These are phyloP conservation scores for Porites evermanni DNA, from an alignment of 92 coral and sea anemone genomes.

Conservation along the genomic window DNA sequence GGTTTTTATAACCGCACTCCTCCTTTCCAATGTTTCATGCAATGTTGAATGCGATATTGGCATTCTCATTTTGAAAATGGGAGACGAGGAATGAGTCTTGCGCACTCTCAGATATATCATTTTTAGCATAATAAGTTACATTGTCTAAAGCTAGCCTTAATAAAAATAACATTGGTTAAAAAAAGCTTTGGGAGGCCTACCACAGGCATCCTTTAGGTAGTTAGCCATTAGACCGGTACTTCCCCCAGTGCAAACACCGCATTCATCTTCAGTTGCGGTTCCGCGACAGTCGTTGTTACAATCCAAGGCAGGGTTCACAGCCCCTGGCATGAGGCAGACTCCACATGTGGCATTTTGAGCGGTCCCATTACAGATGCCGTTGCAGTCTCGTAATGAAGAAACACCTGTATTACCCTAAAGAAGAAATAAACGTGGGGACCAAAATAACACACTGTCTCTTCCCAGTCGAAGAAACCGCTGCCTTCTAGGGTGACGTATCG, in stretches of 20 bases:
- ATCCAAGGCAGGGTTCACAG: constrained; percentile 31
- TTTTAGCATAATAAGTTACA: not conserved
- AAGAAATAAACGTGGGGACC: not conserved
- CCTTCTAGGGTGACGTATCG: constrained; percentile 7
- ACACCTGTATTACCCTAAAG: constrained; percentile 14
- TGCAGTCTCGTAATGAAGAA: constrained; percentile 26
- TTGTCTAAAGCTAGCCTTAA: not conserved
- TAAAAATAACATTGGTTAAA: not conserved
- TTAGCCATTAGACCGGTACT: constrained; percentile 54
- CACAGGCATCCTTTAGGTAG: constrained; percentile 69
- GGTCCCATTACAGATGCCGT: constrained; percentile 29
- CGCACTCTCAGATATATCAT: no score
- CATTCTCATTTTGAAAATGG: no score
- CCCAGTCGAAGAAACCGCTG: constrained; percentile 42
- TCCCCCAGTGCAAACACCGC: constrained; percentile 74
- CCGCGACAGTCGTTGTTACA: constrained; percentile 69
- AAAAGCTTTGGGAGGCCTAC: constrained; percentile 23
- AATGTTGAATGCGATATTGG: no score
- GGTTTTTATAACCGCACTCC: no score
- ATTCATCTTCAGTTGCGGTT: constrained; percentile 42
- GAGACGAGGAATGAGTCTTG: no score
- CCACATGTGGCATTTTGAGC: constrained; percentile 45
- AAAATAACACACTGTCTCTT: constrained; percentile 27
- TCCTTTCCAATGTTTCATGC: no score
- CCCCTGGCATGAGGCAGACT: constrained; percentile 12